A percentile compares a stretch with the other conserved stretches of the same genome.
These are phyloP conservation scores for Cotesia glomerata DNA, from an alignment of 1,140 invertebrate genomes.

Conservation along the genomic window DNA sequence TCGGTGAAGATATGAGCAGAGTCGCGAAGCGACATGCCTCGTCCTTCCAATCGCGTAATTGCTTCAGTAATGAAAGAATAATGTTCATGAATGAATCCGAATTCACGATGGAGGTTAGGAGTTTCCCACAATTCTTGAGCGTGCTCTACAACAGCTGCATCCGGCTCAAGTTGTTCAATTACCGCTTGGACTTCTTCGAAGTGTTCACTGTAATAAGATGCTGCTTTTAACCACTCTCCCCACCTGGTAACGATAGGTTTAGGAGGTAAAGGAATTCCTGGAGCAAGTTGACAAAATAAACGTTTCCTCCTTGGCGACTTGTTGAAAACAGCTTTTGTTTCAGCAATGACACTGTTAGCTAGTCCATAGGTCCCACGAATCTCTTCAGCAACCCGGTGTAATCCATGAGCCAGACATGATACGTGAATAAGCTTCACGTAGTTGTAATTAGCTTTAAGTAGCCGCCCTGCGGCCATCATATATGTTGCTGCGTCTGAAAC, in stretches of 20 bases:
- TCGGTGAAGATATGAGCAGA: too few relatives aligned
- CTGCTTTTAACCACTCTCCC: constrained; percentile 55
- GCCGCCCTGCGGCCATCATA: constrained; percentile 43
- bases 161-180: not conserved
- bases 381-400: constrained; percentile 50
- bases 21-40: too few relatives aligned
- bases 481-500: constrained; percentile 41
- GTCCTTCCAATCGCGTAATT: not conserved
- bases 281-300: constrained; percentile 44
- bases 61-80: not conserved
- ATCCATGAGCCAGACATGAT: constrained; percentile 51
- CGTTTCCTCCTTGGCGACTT: constrained; percentile 30
- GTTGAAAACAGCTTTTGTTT: not conserved
- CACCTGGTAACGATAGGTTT: constrained; percentile 53
- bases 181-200: constrained; percentile 26
- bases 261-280: constrained; percentile 49
- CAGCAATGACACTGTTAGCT: constrained; percentile 28
- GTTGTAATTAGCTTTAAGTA: constrained; percentile 38
- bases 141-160: not conserved
- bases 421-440: constrained; percentile 39
- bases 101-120: not conserved
- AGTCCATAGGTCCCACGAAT: constrained; percentile 41
- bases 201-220: constrained; percentile 45
- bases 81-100: not conserved
- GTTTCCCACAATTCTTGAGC: not conserved